Conservation (phyloP, 2,888 invertebrate species). For the Ganaspis brasiliensis region DNA sequence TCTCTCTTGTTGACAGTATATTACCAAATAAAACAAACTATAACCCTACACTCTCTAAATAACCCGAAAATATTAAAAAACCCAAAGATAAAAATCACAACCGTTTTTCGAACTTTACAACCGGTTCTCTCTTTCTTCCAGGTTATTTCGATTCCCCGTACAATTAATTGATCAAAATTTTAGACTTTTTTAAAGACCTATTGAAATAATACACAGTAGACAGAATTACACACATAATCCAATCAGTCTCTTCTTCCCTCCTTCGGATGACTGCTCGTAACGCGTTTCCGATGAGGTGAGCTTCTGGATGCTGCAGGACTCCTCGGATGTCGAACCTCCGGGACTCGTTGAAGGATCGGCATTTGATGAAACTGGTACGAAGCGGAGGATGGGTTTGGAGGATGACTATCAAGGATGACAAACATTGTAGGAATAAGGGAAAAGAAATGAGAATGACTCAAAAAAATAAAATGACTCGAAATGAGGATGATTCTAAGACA, state of each 20-base stretch:
- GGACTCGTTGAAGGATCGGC: conserved; percentile 57
- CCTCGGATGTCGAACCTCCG: conserved; percentile 52
- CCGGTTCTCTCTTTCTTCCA: neutral
- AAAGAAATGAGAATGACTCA: neutral
- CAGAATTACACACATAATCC: too few relatives aligned
- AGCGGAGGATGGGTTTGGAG: conserved; percentile 48
- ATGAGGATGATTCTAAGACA: conserved; percentile 51
- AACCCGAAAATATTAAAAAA: too few relatives aligned
- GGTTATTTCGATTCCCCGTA: neutral
- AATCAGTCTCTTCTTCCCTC: conserved; percentile 29
- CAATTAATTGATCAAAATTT: too few relatives aligned
- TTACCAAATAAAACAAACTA: too few relatives aligned
- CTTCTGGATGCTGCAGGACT: conserved; percentile 49
- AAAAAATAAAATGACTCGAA: conserved; percentile 20
- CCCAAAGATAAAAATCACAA: too few relatives aligned
- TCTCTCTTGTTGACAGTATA: too few relatives aligned
- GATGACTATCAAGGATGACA: neutral
- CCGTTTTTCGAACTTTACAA: too few relatives aligned
- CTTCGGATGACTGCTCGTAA: conserved; percentile 24
- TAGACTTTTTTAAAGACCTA: too few relatives aligned
- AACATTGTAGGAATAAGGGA: neutral
- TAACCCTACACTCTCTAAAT: too few relatives aligned
- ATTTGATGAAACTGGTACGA: conserved; percentile 60
- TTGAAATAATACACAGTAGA: too few relatives aligned
- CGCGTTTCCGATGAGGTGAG: conserved; percentile 47